These are phyloP conservation scores for Sitta carolinensis DNA, from an alignment of 2,797 vertebrate genomes.

Conservation along the genomic window DNA sequence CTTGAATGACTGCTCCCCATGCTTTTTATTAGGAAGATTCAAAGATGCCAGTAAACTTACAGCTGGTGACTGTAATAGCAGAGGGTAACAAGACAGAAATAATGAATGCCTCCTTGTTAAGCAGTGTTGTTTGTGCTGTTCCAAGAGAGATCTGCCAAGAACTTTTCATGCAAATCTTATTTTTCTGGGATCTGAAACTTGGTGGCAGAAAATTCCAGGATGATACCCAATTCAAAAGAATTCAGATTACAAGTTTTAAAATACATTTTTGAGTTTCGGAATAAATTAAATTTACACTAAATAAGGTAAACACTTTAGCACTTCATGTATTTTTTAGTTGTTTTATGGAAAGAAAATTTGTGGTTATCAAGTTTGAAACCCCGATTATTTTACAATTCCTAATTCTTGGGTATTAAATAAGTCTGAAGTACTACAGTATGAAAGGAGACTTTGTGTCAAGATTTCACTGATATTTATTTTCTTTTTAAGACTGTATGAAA, in stretches of 20 bases:
- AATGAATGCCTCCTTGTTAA: conserved; percentile 43
- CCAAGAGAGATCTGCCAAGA: conserved; percentile 32
- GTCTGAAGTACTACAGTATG: background rate
- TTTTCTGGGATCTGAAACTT: conserved; percentile 46
- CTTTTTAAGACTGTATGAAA: background rate
- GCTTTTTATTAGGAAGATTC: background rate
- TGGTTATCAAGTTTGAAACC: background rate
- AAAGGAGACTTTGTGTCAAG: background rate
- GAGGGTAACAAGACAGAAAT: conserved; percentile 22
- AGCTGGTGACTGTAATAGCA: background rate
- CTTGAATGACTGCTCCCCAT: background rate
- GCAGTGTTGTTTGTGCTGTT: background rate
- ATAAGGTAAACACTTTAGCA: background rate
- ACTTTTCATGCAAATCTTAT: conserved; percentile 48
- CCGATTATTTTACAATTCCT: background rate
- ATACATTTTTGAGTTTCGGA: background rate
- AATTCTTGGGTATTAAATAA: background rate
- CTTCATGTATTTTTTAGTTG: background rate
- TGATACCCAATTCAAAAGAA: background rate
- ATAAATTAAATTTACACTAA: background rate
- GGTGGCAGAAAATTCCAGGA: background rate
- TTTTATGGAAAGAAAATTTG: background rate
- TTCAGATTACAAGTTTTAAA: background rate
- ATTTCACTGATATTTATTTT: background rate
- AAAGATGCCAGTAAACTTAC: background rate